Evolutionary conservation across 2,888 invertebrate genomes (phyloP).

Genomic region (Arctia plantaginis): DNA sequence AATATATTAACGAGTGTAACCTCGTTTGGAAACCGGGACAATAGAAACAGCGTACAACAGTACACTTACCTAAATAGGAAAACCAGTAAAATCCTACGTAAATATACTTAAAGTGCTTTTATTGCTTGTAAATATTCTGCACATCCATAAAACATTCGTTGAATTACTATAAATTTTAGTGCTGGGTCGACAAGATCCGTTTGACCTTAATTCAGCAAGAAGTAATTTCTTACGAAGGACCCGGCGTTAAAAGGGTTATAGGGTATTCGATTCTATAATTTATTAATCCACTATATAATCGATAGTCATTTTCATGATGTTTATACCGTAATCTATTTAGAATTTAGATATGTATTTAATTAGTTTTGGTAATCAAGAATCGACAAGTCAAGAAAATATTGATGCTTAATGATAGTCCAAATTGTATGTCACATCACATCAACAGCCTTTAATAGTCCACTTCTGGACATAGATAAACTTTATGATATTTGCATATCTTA

Average conservation of each 20-base stretch:
- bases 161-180: background rate
- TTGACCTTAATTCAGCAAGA: background rate
- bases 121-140: conserved; percentile 13
- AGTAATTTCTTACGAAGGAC: background rate
- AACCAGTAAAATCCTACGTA: conserved; percentile 11
- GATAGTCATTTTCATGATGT: too few species aligned
- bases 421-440: too few species aligned
- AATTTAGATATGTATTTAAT: too few species aligned
- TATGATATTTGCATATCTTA: background rate
- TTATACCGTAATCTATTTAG: too few species aligned
- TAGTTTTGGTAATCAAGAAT: too few species aligned
- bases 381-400: background rate
- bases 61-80: background rate
- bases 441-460: too few species aligned
- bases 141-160: conserved; percentile 12
- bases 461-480: too few species aligned
- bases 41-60: background rate
- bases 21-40: conserved; percentile 2
- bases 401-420: background rate
- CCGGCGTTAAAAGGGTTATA: background rate
- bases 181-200: background rate
- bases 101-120: conserved; percentile 11
- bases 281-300: too few species aligned
- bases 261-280: background rate
- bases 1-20: background rate